Evolutionary conservation across 2,888 invertebrate species (phyloP).

Genomic region (Orchestes rusci): DNA sequence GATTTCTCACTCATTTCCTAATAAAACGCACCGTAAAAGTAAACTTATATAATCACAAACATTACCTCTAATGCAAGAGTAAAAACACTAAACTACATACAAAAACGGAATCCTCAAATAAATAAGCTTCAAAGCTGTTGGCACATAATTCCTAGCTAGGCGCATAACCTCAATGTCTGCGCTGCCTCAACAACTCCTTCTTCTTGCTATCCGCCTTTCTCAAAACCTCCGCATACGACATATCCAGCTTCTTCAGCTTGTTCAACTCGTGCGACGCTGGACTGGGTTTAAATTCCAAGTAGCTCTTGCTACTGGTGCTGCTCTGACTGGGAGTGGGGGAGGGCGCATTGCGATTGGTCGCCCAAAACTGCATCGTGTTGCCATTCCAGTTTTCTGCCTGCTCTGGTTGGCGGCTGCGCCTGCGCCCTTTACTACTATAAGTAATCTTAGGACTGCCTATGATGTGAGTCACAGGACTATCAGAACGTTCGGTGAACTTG

Average conservation of each 20-base stretch:
- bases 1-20: no score
- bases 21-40: no score
- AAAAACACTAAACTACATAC: no score
- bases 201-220: slow-evolving; percentile 57
- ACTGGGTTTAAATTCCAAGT: slow-evolving; percentile 54
- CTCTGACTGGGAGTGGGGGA: slow-evolving; percentile 57
- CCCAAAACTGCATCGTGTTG: slow-evolving; percentile 60
- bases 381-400: slow-evolving; percentile 54
- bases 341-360: slow-evolving; percentile 45
- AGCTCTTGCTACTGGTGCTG: slow-evolving; percentile 44
- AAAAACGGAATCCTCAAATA: no score
- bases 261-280: slow-evolving; percentile 78
- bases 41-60: no score
- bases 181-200: slow-evolving; percentile 28
- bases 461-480: slow-evolving; percentile 58
- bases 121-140: no score
- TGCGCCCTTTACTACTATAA: slow-evolving; percentile 48
- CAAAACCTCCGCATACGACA: slow-evolving; percentile 79
- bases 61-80: no score
- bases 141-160: no score
- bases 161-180: no score
- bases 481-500: slow-evolving; percentile 55
- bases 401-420: slow-evolving; percentile 42
- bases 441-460: slow-evolving; percentile 56
- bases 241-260: slow-evolving; percentile 70